Evolutionary conservation across 2,113 vertebrate species (phyloP).

Genomic region (Platichthys flesus): DNA sequence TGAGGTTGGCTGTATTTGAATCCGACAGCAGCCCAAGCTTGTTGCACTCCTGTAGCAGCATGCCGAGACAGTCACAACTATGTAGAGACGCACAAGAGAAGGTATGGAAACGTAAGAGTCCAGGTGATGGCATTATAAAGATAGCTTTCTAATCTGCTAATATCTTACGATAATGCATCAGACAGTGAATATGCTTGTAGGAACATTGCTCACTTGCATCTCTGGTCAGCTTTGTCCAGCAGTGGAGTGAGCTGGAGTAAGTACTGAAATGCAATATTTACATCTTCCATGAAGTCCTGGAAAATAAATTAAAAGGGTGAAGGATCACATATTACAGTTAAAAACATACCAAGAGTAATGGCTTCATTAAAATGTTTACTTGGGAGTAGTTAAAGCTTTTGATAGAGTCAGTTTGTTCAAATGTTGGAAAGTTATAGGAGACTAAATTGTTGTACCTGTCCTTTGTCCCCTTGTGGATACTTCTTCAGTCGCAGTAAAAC

Average conservation of each 20-base stretch:
- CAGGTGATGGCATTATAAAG: no score
- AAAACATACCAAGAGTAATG: background rate
- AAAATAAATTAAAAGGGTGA: conserved; percentile 5
- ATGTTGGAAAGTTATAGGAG: background rate
- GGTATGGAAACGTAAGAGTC: no score
- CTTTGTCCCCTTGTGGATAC: conserved; percentile 92
- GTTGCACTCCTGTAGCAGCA: conserved; percentile 94
- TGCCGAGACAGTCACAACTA: conserved; percentile 93
- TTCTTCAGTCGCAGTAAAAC: conserved; percentile 95
- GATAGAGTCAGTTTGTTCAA: background rate
- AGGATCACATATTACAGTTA: background rate
- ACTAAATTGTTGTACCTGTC: conserved; percentile 73
- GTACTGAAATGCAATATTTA: conserved; percentile 93
- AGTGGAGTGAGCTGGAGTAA: conserved; percentile 94
- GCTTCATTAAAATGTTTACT: background rate
- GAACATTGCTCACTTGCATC: conserved; percentile 91
- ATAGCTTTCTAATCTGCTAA: background rate
- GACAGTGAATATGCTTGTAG: no score
- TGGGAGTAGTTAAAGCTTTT: background rate
- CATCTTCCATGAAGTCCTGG: conserved; percentile 95
- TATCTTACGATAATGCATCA: background rate
- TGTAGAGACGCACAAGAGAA: conserved; percentile 21
- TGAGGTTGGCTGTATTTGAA: conserved; percentile 85
- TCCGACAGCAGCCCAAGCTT: conserved; percentile 95
- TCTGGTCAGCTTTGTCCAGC: conserved; percentile 95